Conservation (phyloP, 2,113 vertebrate species). For the Pungitius pungitius region DNA sequence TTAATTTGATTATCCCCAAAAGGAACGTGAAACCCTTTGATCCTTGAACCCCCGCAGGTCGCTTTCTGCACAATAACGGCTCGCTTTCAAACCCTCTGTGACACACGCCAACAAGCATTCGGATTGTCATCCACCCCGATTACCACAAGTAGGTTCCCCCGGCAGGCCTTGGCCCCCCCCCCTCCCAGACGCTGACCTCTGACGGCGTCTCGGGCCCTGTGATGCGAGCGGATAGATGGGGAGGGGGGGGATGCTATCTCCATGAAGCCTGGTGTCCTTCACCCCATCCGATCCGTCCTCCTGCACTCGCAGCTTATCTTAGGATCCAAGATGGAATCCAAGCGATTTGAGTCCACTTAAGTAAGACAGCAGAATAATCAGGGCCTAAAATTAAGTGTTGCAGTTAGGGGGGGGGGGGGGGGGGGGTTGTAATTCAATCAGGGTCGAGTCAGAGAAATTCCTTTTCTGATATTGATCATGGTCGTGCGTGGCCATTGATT, state of each 20-base stretch:
- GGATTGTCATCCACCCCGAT: not conserved
- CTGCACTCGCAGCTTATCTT: conserved; percentile 73
- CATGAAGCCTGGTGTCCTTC: conserved; percentile 61
- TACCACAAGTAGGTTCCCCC: conserved; percentile 13
- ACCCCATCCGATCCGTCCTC: conserved; percentile 70
- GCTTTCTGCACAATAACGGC: conserved; percentile 28
- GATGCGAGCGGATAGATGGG: conserved; percentile 42
- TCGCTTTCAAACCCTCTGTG: conserved; percentile 20
- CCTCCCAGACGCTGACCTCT: conserved; percentile 50
- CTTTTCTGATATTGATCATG: conserved; percentile 76
- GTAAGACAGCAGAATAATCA: conserved; percentile 76
- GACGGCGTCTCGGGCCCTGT: conserved; percentile 45
- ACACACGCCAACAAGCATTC: not conserved
- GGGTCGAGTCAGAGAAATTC: conserved; percentile 75
- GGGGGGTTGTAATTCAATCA: conserved; percentile 73
- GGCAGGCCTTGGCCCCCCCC: conserved; percentile 12
- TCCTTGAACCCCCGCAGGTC: conserved; percentile 42
- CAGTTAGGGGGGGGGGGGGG: conserved; percentile 6
- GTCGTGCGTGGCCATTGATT: conserved; percentile 71
- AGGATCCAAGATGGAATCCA: conserved; percentile 75
- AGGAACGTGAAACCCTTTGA: conserved; percentile 56
- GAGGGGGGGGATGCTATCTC: conserved; percentile 52
- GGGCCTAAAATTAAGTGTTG: conserved; percentile 66
- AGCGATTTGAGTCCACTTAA: conserved; percentile 77
- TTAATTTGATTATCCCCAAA: conserved; percentile 61